phyloP scores from a whole-genome alignment of 2,888 invertebrate species.

The Dysmachus trigonus region DNA sequence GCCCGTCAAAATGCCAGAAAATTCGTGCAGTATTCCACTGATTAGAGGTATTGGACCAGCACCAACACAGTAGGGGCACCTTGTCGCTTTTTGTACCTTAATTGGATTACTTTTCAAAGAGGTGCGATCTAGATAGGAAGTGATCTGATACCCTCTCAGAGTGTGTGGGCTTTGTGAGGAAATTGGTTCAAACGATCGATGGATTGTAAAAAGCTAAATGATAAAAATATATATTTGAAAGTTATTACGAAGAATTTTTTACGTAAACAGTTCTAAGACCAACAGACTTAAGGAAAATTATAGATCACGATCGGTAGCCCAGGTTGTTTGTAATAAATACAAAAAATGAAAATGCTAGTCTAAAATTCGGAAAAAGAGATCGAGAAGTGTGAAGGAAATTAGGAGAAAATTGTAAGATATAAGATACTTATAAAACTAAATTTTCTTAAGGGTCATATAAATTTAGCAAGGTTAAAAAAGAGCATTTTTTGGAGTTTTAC shows the following conservation, averaged over 20 bases:
- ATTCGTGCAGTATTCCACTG: conserved; percentile 5
- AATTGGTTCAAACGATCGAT: background rate
- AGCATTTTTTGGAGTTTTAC: no score
- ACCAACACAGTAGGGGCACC: background rate
- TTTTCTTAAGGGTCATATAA: no score
- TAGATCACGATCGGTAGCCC: background rate
- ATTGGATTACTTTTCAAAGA: background rate
- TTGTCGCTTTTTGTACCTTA: background rate
- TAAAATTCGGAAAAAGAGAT: no score
- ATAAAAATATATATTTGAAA: background rate
- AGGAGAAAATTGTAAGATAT: no score
- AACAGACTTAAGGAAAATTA: background rate
- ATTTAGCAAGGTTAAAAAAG: no score
- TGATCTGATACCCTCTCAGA: background rate
- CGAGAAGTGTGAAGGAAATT: no score
- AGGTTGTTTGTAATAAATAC: background rate
- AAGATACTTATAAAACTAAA: no score
- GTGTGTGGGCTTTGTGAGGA: background rate
- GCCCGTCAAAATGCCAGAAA: background rate
- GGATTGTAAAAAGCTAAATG: background rate
- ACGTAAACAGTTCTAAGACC: background rate
- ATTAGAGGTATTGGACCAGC: background rate
- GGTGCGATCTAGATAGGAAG: background rate
- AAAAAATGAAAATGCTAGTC: no score
- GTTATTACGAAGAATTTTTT: background rate